Evolutionary conservation across 2,888 invertebrate genomes (phyloP), one percentile per base, ranked within the genome.

Genomic region (Meteorus cinctellus): DNA sequence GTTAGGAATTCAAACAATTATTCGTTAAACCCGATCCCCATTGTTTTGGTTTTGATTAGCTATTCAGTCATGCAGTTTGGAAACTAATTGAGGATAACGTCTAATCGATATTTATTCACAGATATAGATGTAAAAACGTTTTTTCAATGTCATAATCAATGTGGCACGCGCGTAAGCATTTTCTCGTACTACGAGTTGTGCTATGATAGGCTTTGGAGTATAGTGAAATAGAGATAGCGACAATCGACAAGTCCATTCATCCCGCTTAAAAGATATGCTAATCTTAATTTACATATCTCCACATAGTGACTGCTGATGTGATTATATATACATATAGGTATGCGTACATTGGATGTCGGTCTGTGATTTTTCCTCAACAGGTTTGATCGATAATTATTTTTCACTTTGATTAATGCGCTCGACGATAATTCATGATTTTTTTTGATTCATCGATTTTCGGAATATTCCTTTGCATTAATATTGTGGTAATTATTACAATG

Each of bases 171-270:
- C 45, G 29, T 34, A 31, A 63, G 55, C 69, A 31, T 48, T 69
- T 62, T 41, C 62, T 70, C 70, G 36, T 63, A 76, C 76, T 68
- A 76, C 71, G 75, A 65, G 70, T 63, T 59, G 71, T 72, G 77
- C 80, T 78, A 78, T 78, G 78, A 80, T 78, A 80, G 69, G 75
- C 75, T 72, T 51, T 72, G 27, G 76, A 76, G 77, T 79, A 79
- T 76, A 77, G 31, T 63, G 63, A 74, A 78, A 73, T 77, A 78
- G 73, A 71, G 78, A 80, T 77, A 75, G 74, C 72, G 29, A 69
- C 75, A 77, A 78, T 79, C 78, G 76, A 69, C 77, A 74, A 77
- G 81, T 81, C 82, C 84, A 84, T 84, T 84, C 84, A 84, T 84
- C 81, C 82, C 81, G 77, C 41, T 65, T 51, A 45, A 72, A 81